Evolutionary conservation across 37 sponge, comb jelly and placozoan genomes (phyloP).

Genomic region (Beroe forskalii): DNA sequence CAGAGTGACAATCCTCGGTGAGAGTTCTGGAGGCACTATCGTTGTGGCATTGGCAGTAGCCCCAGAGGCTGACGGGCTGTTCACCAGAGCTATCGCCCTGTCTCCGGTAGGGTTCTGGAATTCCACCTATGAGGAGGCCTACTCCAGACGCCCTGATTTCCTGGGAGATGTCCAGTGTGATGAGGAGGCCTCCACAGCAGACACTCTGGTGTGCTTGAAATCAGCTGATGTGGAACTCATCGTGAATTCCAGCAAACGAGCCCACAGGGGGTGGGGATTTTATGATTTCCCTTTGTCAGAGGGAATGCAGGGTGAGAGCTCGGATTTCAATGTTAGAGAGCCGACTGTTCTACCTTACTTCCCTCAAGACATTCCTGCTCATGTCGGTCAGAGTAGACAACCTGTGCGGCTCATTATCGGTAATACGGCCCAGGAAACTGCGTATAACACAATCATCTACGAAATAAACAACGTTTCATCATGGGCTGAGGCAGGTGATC

Average conservation of each 20-base stretch:
- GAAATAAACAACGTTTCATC: neutral
- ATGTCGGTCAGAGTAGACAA: neutral
- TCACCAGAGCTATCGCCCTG: neutral
- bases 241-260: neutral
- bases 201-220: neutral
- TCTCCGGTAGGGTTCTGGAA: constrained; percentile 24
- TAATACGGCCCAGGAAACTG: constrained; percentile 16
- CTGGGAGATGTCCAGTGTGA: constrained; percentile 24
- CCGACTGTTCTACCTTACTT: neutral
- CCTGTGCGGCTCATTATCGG: neutral
- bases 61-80: constrained; percentile 15
- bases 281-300: constrained; percentile 37
- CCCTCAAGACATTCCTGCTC: constrained; percentile 44
- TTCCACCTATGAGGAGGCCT: neutral
- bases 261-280: constrained; percentile 37
- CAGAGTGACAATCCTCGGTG: constrained; percentile 32
- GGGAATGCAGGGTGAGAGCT: constrained; percentile 33
- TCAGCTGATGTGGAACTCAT: neutral
- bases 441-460: neutral
- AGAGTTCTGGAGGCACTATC: constrained; percentile 52
- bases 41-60: constrained; percentile 16
- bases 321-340: constrained; percentile 40
- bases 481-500: neutral
- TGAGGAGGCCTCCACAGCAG: neutral
- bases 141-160: constrained; percentile 17